Base-by-base conservation (phyloP, 2,113 vertebrate genomes). In the Gnathonemus echidnorhynchus region DNA sequence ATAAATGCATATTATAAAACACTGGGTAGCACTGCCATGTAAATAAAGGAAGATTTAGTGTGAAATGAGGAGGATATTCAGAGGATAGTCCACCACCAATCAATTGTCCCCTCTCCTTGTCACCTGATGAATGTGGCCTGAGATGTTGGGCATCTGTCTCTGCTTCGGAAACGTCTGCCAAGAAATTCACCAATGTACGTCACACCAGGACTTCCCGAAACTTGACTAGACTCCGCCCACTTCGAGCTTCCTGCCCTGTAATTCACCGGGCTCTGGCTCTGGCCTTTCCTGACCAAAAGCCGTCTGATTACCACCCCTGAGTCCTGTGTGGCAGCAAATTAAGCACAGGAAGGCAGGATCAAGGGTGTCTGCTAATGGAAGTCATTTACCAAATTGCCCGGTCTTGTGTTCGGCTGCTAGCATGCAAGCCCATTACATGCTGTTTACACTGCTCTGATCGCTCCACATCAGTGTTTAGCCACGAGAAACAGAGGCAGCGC, bases 221-320 rank as follows among this genome's bases (percentile, higher is more conserved):
- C 87, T 86, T 85, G 85, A 90, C 15, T 4, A 35, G 45, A 91
- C 92, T 85, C 92, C 92, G 91, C 90, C 91, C 90, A 88, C 74
- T 86, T 88, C 48, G 90, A 84, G 83, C 87, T 90, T 88, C 90
- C 87, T n/a, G 74, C 86, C 27, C 35, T 87, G 89, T 86, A 84
- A 89, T 52, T 39, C 19, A 39, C 58, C 27, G 39, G 84, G 86
- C 77, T 89, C 77, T 42, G 84, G 86, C 77, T 89, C 77, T 42
- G 52, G 80, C 77, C n/a, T 66, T 91, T 89, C 87, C 84, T 88
- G 84, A 49, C 83, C 39, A 15, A 84, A 74, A 88, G 50, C 21
- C 48, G 48, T 87, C 50, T 88, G 58, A 83, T 62, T 58, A 31
- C 50, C 86, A 85, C 58, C 86, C 88, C 42, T 5, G 84, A 87